Conservation (phyloP, 1,140 invertebrate species). For the Agrilus planipennis region DNA sequence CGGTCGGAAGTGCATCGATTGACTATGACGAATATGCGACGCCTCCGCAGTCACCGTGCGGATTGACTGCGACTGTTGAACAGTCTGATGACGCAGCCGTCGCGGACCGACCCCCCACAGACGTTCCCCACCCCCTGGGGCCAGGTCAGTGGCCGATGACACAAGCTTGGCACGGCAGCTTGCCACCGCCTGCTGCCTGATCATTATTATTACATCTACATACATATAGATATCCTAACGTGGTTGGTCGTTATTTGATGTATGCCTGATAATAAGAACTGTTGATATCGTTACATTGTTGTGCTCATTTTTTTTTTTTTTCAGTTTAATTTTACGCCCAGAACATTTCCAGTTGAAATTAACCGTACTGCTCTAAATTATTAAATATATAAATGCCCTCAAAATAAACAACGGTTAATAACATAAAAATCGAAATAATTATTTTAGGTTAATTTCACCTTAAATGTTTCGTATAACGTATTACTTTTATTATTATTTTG, state of each 20-base stretch:
- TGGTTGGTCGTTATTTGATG: neutral
- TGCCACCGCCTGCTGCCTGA: conserved; percentile 5
- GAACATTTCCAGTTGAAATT: neutral
- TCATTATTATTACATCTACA: conserved; percentile 5
- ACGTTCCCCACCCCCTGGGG: conserved; percentile 5
- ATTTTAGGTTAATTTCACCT: no score
- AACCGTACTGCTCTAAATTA: neutral
- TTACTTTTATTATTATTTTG: no score
- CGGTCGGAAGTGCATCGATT: no score
- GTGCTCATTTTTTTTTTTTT: conserved; percentile 7
- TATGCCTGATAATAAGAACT: no score
- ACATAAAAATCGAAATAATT: no score
- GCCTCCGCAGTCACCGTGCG: conserved; percentile 1
- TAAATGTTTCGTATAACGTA: no score
- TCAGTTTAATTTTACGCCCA: neutral
- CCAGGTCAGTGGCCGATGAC: conserved; percentile 13
- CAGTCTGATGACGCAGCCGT: neutral
- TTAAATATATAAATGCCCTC: no score
- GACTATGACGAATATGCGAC: conserved; percentile 3
- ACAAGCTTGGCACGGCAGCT: conserved; percentile 8
- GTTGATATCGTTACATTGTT: neutral
- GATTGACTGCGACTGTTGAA: no score
- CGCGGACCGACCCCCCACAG: conserved; percentile 3
- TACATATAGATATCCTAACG: neutral
- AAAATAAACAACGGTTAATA: no score